Evolutionary conservation across 2,113 vertebrate genomes (phyloP).

Genomic region (Loxodonta africana): DNA sequence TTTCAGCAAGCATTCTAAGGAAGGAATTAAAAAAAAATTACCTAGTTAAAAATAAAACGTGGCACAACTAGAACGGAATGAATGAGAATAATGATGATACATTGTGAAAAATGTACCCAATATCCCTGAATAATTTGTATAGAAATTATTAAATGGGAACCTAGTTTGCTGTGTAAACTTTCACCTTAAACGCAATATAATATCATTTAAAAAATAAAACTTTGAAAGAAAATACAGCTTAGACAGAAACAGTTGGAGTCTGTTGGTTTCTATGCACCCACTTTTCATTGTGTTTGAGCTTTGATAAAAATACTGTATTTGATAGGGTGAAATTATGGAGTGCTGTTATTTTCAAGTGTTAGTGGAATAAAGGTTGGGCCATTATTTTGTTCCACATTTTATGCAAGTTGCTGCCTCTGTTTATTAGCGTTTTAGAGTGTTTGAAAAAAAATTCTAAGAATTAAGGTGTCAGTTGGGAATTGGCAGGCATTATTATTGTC

Average conservation of each 20-base stretch:
- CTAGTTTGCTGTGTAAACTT: not conserved
- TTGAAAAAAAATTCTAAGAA: slow-evolving; percentile 50
- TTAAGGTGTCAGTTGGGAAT: not conserved
- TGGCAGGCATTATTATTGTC: not conserved
- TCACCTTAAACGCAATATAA: not conserved
- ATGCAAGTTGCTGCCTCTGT: not conserved
- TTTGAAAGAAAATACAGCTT: slow-evolving; percentile 41
- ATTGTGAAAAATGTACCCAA: not conserved
- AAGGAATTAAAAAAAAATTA: not conserved
- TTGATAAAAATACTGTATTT: not conserved
- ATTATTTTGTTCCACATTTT: slow-evolving; percentile 61
- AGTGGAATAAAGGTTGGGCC: not conserved
- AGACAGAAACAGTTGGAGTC: not conserved
- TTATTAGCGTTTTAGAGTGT: slow-evolving; percentile 43
- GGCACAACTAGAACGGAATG: not conserved
- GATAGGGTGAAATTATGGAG: not conserved
- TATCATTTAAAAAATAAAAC: not conserved
- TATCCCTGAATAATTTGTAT: not conserved
- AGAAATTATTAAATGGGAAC: not conserved
- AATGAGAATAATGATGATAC: not conserved
- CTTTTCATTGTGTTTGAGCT: not conserved
- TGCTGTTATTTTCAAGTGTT: not conserved
- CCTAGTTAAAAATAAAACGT: slow-evolving; percentile 7
- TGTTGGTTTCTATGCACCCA: not conserved
- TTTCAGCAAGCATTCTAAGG: slow-evolving; percentile 49